These are phyloP conservation scores for Cariama cristata DNA, from an alignment of 2,113 vertebrate species.

Conservation along the genomic window DNA sequence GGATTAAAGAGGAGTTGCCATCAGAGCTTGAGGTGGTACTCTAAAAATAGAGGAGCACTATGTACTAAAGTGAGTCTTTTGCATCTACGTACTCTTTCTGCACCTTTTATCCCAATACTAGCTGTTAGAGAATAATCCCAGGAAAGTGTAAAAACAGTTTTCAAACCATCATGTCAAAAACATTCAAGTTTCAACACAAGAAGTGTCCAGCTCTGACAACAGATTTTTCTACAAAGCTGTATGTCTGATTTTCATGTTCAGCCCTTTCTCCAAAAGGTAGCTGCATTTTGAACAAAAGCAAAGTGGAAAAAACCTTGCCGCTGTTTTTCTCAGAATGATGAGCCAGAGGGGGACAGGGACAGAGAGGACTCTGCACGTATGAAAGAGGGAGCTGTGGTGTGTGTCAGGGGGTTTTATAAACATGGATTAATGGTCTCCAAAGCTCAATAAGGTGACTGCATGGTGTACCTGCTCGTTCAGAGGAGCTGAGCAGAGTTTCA, in stretches of 20 bases:
- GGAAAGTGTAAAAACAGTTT: neutral
- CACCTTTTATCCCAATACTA: neutral
- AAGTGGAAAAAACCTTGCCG: neutral
- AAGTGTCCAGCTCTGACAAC: neutral
- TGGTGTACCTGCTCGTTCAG: constrained; percentile 16
- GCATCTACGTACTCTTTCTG: neutral
- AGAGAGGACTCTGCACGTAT: neutral
- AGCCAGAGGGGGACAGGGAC: neutral
- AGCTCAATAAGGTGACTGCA: neutral
- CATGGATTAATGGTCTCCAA: constrained; percentile 41
- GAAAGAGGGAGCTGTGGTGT: neutral
- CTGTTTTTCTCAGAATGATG: constrained; percentile 22
- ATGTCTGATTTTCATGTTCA: neutral
- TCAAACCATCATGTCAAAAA: neutral
- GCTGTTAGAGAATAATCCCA: neutral
- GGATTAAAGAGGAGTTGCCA: neutral
- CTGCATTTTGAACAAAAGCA: neutral
- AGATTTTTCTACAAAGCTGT: neutral
- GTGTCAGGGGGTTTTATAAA: constrained; percentile 26
- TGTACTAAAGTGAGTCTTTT: neutral
- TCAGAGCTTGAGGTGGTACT: neutral
- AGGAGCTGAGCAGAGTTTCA: constrained; percentile 17
- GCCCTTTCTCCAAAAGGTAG: neutral
- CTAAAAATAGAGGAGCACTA: neutral
- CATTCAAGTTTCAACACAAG: neutral